phyloP scores from a whole-genome alignment of 2,888 invertebrate species.

The Tineola bisselliella region DNA sequence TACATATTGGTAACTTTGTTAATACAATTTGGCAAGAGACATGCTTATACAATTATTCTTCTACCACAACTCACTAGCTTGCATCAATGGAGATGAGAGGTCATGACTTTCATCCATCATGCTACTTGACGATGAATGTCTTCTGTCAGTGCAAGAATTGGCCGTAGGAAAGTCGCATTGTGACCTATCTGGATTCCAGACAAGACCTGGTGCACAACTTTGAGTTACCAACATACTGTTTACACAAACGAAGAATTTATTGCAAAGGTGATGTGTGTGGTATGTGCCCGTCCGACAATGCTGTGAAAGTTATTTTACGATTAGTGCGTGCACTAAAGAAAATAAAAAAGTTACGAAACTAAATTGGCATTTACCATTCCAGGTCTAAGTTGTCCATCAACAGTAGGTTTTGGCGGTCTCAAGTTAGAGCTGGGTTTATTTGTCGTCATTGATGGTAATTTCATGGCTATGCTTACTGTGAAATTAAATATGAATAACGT shows the following conservation, averaged over 20 bases:
- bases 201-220: constrained; percentile 79
- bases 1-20: neutral
- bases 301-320: constrained; percentile 23
- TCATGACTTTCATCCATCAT: constrained; percentile 25
- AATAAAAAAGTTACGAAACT: no score
- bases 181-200: constrained; percentile 73
- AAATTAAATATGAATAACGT: constrained; percentile 19
- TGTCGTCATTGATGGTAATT: constrained; percentile 28
- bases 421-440: constrained; percentile 19
- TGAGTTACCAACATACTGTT: constrained; percentile 76
- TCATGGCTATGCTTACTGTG: constrained; percentile 29
- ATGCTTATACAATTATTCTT: constrained; percentile 4
- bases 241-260: constrained; percentile 80
- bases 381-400: constrained; percentile 34
- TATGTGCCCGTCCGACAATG: constrained; percentile 78
- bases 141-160: constrained; percentile 66
- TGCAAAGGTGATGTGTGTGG: constrained; percentile 77
- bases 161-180: constrained; percentile 81
- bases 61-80: constrained; percentile 18
- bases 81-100: constrained; percentile 22
- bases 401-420: constrained; percentile 29
- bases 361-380: constrained; percentile 30
- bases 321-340: neutral
- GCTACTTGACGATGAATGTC: constrained; percentile 31
- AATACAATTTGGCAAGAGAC: constrained; percentile 4